Percentiles rank a stretch among this genome's conserved stretches.
Evolutionary conservation across 2,113 vertebrate genomes (phyloP).

Genomic region (Eupsittula cactorum): DNA sequence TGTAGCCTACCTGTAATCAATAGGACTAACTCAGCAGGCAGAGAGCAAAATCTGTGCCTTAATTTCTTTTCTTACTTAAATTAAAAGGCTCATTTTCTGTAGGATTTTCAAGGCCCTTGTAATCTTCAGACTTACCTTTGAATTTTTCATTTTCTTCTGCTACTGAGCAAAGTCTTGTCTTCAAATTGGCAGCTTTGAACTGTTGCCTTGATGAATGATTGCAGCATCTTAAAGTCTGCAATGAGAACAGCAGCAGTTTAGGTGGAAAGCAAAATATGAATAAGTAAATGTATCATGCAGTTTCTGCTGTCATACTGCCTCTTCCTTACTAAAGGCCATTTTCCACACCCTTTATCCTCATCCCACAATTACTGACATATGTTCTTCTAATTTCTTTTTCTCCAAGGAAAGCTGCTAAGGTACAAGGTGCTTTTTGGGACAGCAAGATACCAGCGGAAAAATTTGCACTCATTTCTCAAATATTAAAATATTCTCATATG

Average conservation of each 20-base stretch:
- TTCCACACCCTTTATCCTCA: not conserved
- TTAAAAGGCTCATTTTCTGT: slow-evolving; percentile 5
- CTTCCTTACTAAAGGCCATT: not conserved
- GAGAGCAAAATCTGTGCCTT: not conserved
- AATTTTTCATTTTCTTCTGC: slow-evolving; percentile 26
- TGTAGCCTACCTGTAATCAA: slow-evolving; percentile 25
- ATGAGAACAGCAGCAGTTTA: not conserved
- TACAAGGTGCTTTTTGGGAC: not conserved
- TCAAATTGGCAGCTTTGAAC: slow-evolving; percentile 19
- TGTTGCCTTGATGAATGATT: not conserved
- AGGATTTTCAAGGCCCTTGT: slow-evolving; percentile 12
- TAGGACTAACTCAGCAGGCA: slow-evolving; percentile 22
- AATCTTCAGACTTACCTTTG: slow-evolving; percentile 10
- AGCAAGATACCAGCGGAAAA: not conserved
- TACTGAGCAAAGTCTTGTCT: slow-evolving; percentile 12
- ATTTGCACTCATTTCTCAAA: not conserved
- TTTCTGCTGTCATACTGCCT: not conserved
- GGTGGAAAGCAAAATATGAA: not conserved
- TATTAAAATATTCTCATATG: not conserved
- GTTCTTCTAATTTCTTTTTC: not conserved
- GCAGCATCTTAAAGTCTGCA: not conserved
- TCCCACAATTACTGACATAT: not conserved
- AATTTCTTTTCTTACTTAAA: slow-evolving; percentile 37
- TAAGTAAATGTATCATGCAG: not conserved
- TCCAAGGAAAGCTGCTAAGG: not conserved